phyloP scores from a whole-genome alignment of 1,140 invertebrate species.

The Rhynchophorus ferrugineus region DNA sequence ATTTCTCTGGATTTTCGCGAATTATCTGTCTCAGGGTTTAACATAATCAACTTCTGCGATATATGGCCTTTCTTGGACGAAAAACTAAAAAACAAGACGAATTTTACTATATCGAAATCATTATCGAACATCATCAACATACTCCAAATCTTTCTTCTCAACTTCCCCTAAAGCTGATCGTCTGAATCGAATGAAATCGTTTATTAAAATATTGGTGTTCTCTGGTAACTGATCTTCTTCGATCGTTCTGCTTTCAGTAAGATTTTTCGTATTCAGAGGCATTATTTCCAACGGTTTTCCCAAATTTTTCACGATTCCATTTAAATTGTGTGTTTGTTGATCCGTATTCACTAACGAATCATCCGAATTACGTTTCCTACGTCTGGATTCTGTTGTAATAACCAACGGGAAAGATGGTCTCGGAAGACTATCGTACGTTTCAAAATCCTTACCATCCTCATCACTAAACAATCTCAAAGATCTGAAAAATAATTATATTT shows the following conservation, averaged over 20 bases:
- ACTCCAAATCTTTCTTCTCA: no score
- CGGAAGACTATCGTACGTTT: slow-evolving; percentile 6
- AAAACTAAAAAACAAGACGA: no score
- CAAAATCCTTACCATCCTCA: slow-evolving; percentile 7
- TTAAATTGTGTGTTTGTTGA: neutral
- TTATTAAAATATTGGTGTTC: slow-evolving; percentile 23
- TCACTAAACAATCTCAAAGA: slow-evolving; percentile 16
- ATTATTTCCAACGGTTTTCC: slow-evolving; percentile 29
- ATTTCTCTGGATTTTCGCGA: slow-evolving; percentile 26
- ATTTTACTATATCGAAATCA: no score
- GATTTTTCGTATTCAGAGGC: slow-evolving; percentile 15
- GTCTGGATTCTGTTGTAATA: neutral
- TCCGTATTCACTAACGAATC: neutral
- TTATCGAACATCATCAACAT: no score
- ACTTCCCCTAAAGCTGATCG: slow-evolving; percentile 10
- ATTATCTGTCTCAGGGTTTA: slow-evolving; percentile 13
- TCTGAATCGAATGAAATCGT: slow-evolving; percentile 35
- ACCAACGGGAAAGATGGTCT: neutral
- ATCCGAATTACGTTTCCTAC: slow-evolving; percentile 10
- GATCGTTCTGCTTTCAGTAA: slow-evolving; percentile 10
- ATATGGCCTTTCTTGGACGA: neutral
- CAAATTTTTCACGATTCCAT: slow-evolving; percentile 6
- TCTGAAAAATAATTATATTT: slow-evolving; percentile 2
- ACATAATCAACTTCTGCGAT: slow-evolving; percentile 21
- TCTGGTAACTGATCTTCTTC: neutral